Conservation (phyloP, 92 coral and sea anemone species). For the Epizoanthus stellaris region DNA sequence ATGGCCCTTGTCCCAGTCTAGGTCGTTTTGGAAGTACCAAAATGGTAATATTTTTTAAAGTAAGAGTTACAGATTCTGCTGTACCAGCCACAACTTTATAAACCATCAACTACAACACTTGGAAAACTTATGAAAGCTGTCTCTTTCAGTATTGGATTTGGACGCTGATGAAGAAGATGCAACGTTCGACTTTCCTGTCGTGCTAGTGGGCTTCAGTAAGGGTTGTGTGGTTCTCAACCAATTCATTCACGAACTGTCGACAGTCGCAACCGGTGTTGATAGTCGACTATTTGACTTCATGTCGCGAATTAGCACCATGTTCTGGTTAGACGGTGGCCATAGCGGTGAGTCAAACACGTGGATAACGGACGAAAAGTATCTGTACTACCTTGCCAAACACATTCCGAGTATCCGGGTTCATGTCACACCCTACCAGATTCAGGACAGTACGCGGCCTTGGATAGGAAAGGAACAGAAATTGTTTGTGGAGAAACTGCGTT, state of each 20-base stretch:
- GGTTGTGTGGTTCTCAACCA: constrained; percentile 98
- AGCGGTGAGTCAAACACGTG: constrained; percentile 97
- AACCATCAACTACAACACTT: background rate
- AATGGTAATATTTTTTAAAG: too few relatives aligned
- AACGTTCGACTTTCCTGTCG: constrained; percentile 90
- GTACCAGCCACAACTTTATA: too few relatives aligned
- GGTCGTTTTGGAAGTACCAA: too few relatives aligned
- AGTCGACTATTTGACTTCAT: constrained; percentile 70
- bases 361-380: constrained; percentile 96
- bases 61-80: too few relatives aligned
- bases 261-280: constrained; percentile 76
- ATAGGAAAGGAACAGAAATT: constrained; percentile 83
- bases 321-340: constrained; percentile 98
- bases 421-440: constrained; percentile 97
- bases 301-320: constrained; percentile 87
- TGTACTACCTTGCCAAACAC: constrained; percentile 76
- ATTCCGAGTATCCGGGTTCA: constrained; percentile 90
- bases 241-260: constrained; percentile 83
- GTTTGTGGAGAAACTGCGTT: constrained; percentile 82
- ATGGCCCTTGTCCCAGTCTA: too few relatives aligned
- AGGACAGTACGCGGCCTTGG: constrained; percentile 94
- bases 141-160: constrained; percentile 74
- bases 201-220: constrained; percentile 95
- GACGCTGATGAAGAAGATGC: constrained; percentile 83
- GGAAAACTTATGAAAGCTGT: background rate